Evolutionary conservation across 2,113 vertebrate species (phyloP).

Genomic region (Furnarius figulus): DNA sequence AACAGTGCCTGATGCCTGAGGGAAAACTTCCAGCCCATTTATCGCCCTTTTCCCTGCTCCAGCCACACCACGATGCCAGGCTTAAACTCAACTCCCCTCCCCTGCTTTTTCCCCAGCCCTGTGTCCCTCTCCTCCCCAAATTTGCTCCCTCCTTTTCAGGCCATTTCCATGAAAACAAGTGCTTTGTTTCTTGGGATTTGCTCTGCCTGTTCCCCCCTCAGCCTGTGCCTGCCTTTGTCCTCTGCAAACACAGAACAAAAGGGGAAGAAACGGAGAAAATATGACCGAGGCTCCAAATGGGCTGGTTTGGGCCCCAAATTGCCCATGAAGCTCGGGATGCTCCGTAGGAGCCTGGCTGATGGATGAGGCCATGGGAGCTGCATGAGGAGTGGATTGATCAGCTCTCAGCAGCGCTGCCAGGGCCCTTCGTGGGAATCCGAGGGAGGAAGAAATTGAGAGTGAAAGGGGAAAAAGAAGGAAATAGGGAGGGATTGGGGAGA

Average conservation of each 20-base stretch:
- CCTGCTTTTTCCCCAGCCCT: not conserved
- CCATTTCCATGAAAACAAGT: slow-evolving; percentile 16
- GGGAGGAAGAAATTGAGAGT: not conserved
- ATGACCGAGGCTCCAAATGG: not conserved
- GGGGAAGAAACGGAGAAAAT: not conserved
- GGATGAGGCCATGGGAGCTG: not conserved
- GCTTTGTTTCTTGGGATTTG: slow-evolving; percentile 13
- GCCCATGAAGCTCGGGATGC: not conserved
- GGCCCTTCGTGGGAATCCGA: not conserved
- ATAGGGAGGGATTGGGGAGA: not conserved
- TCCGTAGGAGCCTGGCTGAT: not conserved
- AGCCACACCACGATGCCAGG: rapidly evolving
- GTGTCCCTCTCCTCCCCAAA: not conserved
- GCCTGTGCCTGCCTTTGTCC: slow-evolving; percentile 9
- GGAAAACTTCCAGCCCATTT: slow-evolving; percentile 34
- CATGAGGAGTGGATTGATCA: not conserved
- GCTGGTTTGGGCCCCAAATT: not conserved
- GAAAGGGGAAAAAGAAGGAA: not conserved
- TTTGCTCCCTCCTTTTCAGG: not conserved
- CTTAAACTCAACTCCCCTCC: not conserved
- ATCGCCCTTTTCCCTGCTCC: not conserved
- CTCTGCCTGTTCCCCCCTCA: not conserved
- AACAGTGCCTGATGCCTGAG: not conserved
- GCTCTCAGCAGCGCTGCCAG: not conserved
- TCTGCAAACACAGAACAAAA: not conserved